Percentiles rank a stretch among this genome's conserved stretches.
These are phyloP conservation scores for Loxodonta africana DNA, from an alignment of 2,113 vertebrate genomes.

Conservation along the genomic window DNA sequence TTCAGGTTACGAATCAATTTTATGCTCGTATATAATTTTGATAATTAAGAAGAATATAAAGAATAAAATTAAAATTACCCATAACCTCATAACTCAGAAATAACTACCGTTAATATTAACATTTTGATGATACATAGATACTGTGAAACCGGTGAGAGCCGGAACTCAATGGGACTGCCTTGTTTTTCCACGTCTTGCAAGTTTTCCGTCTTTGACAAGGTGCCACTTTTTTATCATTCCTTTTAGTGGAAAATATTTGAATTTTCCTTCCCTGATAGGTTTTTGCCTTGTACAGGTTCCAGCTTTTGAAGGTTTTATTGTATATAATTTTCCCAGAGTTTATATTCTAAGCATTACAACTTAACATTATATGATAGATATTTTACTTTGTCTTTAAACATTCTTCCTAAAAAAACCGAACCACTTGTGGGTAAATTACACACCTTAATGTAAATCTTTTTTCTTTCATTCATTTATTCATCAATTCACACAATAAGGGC, in stretches of 20 bases:
- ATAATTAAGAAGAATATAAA: slow-evolving; percentile 2
- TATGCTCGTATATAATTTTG: background rate
- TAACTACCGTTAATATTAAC: slow-evolving; percentile 9
- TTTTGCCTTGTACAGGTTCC: too few relatives aligned
- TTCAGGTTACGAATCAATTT: background rate
- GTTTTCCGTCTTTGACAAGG: too few relatives aligned
- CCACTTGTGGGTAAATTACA: background rate
- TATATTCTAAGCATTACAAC: background rate
- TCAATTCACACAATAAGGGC: background rate
- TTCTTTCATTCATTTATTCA: background rate
- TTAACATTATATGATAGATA: background rate
- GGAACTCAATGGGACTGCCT: too few relatives aligned
- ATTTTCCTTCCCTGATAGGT: too few relatives aligned
- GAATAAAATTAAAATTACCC: slow-evolving; percentile 4
- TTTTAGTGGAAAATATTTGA: too few relatives aligned
- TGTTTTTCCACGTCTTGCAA: too few relatives aligned
- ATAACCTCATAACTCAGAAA: background rate
- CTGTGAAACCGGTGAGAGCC: too few relatives aligned
- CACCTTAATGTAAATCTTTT: background rate
- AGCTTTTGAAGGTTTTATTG: too few relatives aligned
- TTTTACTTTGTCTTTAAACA: background rate
- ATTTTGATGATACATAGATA: background rate
- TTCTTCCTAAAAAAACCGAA: background rate
- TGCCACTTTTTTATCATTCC: too few relatives aligned
- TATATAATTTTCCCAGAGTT: background rate